Evolutionary conservation across 2,113 vertebrate genomes (phyloP).

Genomic region (Sorex fumeus): DNA sequence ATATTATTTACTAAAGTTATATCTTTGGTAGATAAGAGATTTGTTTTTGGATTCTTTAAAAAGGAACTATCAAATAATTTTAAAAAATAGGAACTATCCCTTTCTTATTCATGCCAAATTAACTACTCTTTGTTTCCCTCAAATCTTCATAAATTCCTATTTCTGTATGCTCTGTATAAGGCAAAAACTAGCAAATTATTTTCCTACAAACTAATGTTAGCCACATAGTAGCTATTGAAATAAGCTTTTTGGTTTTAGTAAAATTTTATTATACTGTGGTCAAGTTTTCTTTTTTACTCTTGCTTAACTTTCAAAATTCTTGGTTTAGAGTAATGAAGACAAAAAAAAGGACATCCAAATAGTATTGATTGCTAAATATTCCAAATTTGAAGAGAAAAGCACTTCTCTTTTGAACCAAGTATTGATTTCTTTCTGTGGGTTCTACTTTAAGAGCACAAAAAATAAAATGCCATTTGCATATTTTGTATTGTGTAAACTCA

Average conservation of each 20-base stretch:
- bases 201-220: slow-evolving; percentile 42
- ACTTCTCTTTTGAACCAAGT: slow-evolving; percentile 62
- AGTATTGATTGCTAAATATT: slow-evolving; percentile 56
- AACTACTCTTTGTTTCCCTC: background rate
- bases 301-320: slow-evolving; percentile 59
- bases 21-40: background rate
- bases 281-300: slow-evolving; percentile 54
- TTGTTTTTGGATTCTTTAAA: background rate
- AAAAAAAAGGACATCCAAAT: slow-evolving; percentile 60
- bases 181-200: slow-evolving; percentile 25
- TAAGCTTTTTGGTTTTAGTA: slow-evolving; percentile 43
- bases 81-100: background rate
- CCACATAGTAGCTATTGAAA: slow-evolving; percentile 3
- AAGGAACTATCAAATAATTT: background rate
- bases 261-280: slow-evolving; percentile 52
- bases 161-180: background rate
- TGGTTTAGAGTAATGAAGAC: slow-evolving; percentile 67
- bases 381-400: slow-evolving; percentile 69
- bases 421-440: slow-evolving; percentile 59
- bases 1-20: background rate
- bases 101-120: slow-evolving; percentile 30
- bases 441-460: slow-evolving; percentile 15
- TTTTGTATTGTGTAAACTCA: slow-evolving; percentile 64
- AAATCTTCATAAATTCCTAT: background rate
- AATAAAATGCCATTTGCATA: slow-evolving; percentile 64